Conservation (phyloP, 2,888 invertebrate species). For the Pterostichus madidus region DNA sequence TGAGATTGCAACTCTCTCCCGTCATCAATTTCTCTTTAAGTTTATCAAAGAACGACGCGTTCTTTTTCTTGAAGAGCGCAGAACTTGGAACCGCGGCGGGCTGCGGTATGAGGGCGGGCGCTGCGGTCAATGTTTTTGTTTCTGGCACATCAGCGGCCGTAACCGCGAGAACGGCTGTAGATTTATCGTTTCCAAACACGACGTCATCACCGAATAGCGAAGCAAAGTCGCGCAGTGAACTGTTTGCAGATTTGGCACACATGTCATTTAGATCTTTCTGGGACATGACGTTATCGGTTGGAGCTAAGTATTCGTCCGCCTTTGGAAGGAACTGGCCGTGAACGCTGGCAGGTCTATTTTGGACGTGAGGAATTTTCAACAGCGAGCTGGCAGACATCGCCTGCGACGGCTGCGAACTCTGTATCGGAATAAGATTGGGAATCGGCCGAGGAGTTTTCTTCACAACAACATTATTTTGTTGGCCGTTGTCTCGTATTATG, state of each 20-base stretch:
- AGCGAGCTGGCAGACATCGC: slow-evolving; percentile 73
- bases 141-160: slow-evolving; percentile 71
- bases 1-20: slow-evolving; percentile 83
- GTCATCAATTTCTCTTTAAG: slow-evolving; percentile 87
- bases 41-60: slow-evolving; percentile 90
- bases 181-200: slow-evolving; percentile 72
- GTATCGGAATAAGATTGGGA: slow-evolving; percentile 88
- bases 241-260: slow-evolving; percentile 77
- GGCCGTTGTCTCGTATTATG: slow-evolving; percentile 71
- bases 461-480: slow-evolving; percentile 68
- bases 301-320: slow-evolving; percentile 66
- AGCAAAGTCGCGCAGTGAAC: slow-evolving; percentile 80
- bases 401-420: slow-evolving; percentile 75
- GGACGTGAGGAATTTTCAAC: slow-evolving; percentile 67
- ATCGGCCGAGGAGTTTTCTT: slow-evolving; percentile 82
- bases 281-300: slow-evolving; percentile 74
- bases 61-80: slow-evolving; percentile 81
- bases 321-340: slow-evolving; percentile 51
- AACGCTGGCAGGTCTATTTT: slow-evolving; percentile 56
- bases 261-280: slow-evolving; percentile 78
- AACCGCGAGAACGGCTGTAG: slow-evolving; percentile 71
- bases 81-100: not conserved
- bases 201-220: slow-evolving; percentile 77
- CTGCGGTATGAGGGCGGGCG: slow-evolving; percentile 24
- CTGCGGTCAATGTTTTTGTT: slow-evolving; percentile 58